A percentile compares a stretch with the other conserved stretches of the same genome.
phyloP scores from a whole-genome alignment of 2,888 invertebrate species.

The Phyllotreta striolata region DNA sequence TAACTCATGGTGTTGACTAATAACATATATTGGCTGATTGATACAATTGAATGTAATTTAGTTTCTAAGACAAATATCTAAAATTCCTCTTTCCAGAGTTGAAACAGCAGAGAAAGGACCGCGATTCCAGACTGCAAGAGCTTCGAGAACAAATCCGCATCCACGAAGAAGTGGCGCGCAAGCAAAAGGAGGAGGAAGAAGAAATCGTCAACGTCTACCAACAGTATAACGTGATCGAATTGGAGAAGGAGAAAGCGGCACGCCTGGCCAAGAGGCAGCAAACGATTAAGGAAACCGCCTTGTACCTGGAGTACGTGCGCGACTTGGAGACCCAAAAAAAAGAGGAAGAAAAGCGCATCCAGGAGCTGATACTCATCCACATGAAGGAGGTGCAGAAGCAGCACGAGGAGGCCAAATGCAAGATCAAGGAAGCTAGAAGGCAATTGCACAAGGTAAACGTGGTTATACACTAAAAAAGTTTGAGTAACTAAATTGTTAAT shows the following conservation, averaged over 20 bases:
- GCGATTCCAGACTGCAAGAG: slow-evolving; percentile 50
- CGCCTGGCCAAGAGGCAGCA: slow-evolving; percentile 30
- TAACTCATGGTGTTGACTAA: too few relatives aligned
- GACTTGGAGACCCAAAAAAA: slow-evolving; percentile 53
- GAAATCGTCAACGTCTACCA: slow-evolving; percentile 53
- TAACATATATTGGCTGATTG: too few relatives aligned
- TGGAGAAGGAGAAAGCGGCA: slow-evolving; percentile 51
- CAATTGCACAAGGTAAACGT: slow-evolving; percentile 51
- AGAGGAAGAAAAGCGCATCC: slow-evolving; percentile 53
- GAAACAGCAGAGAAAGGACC: slow-evolving; percentile 46
- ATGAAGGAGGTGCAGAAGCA: slow-evolving; percentile 51
- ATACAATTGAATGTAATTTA: too few relatives aligned
- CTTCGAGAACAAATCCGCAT: slow-evolving; percentile 54
- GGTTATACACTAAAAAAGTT: background rate
- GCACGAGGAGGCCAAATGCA: slow-evolving; percentile 55
- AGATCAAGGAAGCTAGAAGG: slow-evolving; percentile 51
- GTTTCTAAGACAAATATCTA: background rate
- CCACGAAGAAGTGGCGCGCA: slow-evolving; percentile 50
- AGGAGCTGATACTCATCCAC: slow-evolving; percentile 50
- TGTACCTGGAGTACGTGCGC: slow-evolving; percentile 54
- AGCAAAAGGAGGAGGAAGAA: slow-evolving; percentile 54
- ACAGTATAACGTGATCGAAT: slow-evolving; percentile 51
- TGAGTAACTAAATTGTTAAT: slow-evolving; percentile 3
- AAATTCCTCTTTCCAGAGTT: slow-evolving; percentile 36
- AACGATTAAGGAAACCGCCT: slow-evolving; percentile 51